These are phyloP conservation scores for Triplophysa siluroides DNA, from an alignment of 2,113 vertebrate genomes.

Conservation along the genomic window DNA sequence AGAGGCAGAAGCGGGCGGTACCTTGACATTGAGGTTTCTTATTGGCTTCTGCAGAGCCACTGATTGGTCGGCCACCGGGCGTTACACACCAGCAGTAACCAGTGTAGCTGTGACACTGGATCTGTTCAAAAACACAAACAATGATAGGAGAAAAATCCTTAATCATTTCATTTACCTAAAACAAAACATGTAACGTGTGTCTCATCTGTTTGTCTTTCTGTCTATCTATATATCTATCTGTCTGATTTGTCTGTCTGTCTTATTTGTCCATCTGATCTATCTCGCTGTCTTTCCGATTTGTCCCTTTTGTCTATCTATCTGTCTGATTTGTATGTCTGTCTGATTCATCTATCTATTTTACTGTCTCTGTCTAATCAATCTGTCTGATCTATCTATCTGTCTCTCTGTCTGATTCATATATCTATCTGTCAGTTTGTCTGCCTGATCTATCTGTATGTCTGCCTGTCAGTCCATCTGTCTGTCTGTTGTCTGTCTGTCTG, in stretches of 20 bases:
- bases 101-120: constrained; percentile 97
- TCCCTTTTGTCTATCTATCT: neutral
- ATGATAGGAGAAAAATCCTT: neutral
- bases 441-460: neutral
- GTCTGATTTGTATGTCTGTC: neutral
- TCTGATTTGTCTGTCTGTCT: neutral
- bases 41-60: constrained; percentile 94
- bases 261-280: neutral
- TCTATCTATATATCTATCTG: neutral
- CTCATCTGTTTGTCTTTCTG: neutral
- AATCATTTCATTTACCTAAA: neutral
- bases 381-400: neutral
- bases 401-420: neutral
- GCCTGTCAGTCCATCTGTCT: neutral
- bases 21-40: constrained; percentile 96
- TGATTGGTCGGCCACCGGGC: constrained; percentile 90
- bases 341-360: too few species aligned
- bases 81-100: constrained; percentile 98
- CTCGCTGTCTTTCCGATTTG: neutral
- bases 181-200: neutral
- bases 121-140: constrained; percentile 67
- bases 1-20: constrained; percentile 60
- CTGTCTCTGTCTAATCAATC: neutral
- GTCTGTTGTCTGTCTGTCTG: neutral
- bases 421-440: neutral